Evolutionary conservation across 2,888 invertebrate species (phyloP).

Genomic region (Yponomeuta evonymella): DNA sequence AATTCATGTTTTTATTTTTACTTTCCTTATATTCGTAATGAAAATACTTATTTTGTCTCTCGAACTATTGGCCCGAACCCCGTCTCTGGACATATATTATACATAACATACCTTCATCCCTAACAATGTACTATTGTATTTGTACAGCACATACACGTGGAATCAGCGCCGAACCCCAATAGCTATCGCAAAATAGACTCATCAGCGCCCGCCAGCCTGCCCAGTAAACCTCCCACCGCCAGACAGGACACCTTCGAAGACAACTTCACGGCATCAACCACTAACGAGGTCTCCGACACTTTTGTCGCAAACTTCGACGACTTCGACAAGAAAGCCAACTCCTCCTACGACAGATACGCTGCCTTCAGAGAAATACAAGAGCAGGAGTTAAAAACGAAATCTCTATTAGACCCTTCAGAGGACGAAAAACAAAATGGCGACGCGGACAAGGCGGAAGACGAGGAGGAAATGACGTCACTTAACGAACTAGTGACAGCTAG

Average conservation of each 20-base stretch:
- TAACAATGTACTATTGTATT: conserved; percentile 12
- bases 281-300: conserved; percentile 52
- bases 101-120: no score
- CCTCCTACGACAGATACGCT: conserved; percentile 88
- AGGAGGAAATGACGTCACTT: conserved; percentile 51
- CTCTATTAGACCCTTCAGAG: conserved; percentile 51
- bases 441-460: conserved; percentile 50
- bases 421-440: conserved; percentile 28
- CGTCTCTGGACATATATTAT: no score
- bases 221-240: not conserved
- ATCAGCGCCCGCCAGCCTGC: not conserved
- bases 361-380: conserved; percentile 91
- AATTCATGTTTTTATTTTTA: no score
- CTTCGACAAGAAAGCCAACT: conserved; percentile 71
- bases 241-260: conserved; percentile 74
- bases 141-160: conserved; percentile 58
- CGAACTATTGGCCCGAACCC: no score
- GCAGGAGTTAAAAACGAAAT: conserved; percentile 78
- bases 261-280: conserved; percentile 67
- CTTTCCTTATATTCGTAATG: no score
- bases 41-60: no score
- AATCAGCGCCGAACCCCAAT: conserved; percentile 32
- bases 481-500: conserved; percentile 49
- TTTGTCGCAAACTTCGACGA: conserved; percentile 83
- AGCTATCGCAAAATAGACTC: not conserved